These are phyloP conservation scores for Ochotona curzoniae DNA, from an alignment of 2,113 vertebrate species.

Conservation along the genomic window DNA sequence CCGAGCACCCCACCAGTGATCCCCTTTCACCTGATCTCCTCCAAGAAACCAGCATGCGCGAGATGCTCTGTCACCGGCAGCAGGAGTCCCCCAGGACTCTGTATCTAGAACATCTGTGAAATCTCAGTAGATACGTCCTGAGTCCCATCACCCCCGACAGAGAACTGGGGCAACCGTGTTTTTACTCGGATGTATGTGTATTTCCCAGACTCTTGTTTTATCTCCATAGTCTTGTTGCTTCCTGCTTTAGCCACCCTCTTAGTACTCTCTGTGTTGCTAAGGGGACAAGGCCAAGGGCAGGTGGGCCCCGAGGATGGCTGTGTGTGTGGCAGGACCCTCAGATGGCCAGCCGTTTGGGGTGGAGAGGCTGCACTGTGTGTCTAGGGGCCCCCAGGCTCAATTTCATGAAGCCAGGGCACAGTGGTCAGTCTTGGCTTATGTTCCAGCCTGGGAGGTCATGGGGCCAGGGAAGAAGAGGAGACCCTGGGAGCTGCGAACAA, in stretches of 20 bases:
- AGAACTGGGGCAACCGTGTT: not conserved
- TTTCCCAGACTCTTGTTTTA: not conserved
- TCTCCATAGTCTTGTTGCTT: not conserved
- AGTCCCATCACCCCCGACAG: not conserved
- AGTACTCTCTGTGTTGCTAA: not conserved
- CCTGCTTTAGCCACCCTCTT: not conserved
- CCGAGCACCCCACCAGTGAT: not conserved
- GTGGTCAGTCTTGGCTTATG: not conserved
- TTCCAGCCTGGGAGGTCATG: not conserved
- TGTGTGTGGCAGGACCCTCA: not conserved
- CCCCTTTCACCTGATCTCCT: not conserved
- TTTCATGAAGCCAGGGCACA: constrained; percentile 18
- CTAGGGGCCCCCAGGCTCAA: not conserved
- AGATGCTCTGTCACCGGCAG: not conserved
- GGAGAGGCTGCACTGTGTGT: not conserved
- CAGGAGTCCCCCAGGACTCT: not conserved
- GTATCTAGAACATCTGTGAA: not conserved
- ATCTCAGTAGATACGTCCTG: not conserved
- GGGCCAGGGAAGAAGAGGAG: not conserved
- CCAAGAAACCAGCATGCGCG: not conserved
- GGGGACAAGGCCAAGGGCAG: not conserved
- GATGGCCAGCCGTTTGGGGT: not conserved
- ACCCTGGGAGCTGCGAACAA: not conserved
- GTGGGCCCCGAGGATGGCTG: not conserved
- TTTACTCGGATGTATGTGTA: not conserved